Base-by-base conservation (phyloP, 1,140 invertebrate genomes). In the Brachionus manjavacas region DNA sequence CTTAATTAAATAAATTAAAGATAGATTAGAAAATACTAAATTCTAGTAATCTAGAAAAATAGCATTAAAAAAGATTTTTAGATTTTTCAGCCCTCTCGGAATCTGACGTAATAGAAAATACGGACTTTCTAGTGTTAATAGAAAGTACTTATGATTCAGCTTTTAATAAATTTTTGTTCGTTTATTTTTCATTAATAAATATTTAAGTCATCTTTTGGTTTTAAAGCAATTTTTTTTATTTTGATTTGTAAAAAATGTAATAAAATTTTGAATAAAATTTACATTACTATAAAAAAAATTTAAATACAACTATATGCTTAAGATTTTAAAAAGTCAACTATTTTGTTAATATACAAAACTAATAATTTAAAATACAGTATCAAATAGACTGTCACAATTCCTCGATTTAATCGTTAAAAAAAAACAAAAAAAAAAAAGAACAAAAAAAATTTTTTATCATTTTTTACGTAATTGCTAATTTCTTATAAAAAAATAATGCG, bases 311-410 rank as follows among this genome's bases (percentile, higher is more conserved):
- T 60, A 60, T 60, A n/a, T 60, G 20, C n/a, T 60, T 60, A 60
- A 60, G 52, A 60, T 23, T 60, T 60, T 60, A 20, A 60, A 60
- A 60, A 60, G 52, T 60, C 11, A 60, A 60, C 52, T 60, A 60
- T 60, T 20, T 60, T 60, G 52, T 20, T 12, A 60, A 60, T 60
- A 60, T 60, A 60, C 52, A 60, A 60, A 35, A 60, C 52, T 60
- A 60, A 60, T 60, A 60, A 60, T 60, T 60, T 60, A 60, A 60
- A 60, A 60, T 60, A 60, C 52, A 60, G 52, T 60, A 60, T 60
- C 52, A 60, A 60, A 60, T 60, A 60, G 52, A 60, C 52, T 60
- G 52, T 60, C 52, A 60, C 52, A 60, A 23, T 20, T 60, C 52
- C 52, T 60, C 52, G 52, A 60, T 60, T 60, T 8, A 60, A 60